Percentiles rank a stretch among this genome's conserved stretches.
These are phyloP conservation scores for Solenopsis fugax DNA, from an alignment of 1,140 invertebrate species.

Conservation along the genomic window DNA sequence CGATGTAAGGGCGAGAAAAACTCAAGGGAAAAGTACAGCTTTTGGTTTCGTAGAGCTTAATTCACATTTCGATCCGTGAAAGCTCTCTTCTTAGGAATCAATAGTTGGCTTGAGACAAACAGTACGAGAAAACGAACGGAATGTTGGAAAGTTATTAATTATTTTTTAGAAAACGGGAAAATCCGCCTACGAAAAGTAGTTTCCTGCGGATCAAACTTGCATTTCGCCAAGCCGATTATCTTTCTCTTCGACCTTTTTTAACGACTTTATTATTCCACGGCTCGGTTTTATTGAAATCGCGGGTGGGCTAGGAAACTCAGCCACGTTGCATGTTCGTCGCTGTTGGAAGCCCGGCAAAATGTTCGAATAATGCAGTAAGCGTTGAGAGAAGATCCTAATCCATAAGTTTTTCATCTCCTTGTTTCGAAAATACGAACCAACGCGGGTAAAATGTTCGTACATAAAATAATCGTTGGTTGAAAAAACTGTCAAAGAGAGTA, in stretches of 20 bases:
- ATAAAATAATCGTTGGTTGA: not conserved
- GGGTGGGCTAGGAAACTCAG: conserved; percentile 31
- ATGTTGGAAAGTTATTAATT: conserved; percentile 32
- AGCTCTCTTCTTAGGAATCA: not conserved
- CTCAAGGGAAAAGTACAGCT: not conserved
- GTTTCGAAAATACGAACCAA: not conserved
- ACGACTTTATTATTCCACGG: conserved; percentile 29
- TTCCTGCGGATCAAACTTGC: conserved; percentile 35
- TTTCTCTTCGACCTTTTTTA: conserved; percentile 39
- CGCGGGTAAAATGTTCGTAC: not conserved
- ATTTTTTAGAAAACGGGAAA: not conserved
- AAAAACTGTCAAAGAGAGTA: not conserved
- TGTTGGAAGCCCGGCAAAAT: not conserved
- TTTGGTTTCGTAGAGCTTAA: not conserved
- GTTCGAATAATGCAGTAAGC: conserved; percentile 22
- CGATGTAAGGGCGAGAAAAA: conserved; percentile 27
- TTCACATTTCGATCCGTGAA: not conserved
- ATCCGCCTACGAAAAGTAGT: not conserved
- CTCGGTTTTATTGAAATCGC: conserved; percentile 50
- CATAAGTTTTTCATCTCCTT: not conserved
- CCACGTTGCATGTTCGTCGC: conserved; percentile 27
- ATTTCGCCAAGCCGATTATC: conserved; percentile 1
- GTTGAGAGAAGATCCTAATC: not conserved
- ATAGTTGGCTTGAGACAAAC: not conserved
- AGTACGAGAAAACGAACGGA: not conserved